Conservation (phyloP, 2,113 vertebrate genomes). For the Cnemophilus loriae region DNA sequence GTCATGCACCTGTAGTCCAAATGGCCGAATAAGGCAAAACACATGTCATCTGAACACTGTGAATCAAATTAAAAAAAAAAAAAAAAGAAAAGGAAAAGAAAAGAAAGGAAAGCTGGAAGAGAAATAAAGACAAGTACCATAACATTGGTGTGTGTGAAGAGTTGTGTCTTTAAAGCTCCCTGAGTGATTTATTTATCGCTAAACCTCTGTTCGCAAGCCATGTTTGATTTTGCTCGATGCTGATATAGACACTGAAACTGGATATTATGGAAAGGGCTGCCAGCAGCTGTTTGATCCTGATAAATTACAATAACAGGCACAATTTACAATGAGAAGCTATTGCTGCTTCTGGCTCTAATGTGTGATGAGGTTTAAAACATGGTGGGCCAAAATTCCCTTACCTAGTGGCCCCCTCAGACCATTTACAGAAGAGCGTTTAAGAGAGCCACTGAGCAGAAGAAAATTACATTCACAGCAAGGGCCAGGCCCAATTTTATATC, state of each 20-base stretch:
- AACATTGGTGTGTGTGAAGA: slow-evolving; percentile 50
- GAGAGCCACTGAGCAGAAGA: not conserved
- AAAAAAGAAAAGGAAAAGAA: not conserved
- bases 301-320: slow-evolving; percentile 61
- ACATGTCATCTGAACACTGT: slow-evolving; percentile 71
- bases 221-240: slow-evolving; percentile 67
- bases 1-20: slow-evolving; percentile 80
- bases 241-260: slow-evolving; percentile 50
- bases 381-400: slow-evolving; percentile 40
- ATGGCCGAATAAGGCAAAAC: slow-evolving; percentile 80
- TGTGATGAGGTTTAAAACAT: slow-evolving; percentile 37
- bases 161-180: slow-evolving; percentile 45
- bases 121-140: slow-evolving; percentile 66
- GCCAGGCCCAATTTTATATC: not conserved
- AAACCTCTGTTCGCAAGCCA: slow-evolving; percentile 69
- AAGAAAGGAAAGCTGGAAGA: slow-evolving; percentile 54
- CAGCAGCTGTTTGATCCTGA: slow-evolving; percentile 59
- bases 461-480: slow-evolving; percentile 12
- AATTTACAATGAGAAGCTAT: slow-evolving; percentile 57
- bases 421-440: not conserved
- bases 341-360: slow-evolving; percentile 49
- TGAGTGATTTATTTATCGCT: slow-evolving; percentile 73
- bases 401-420: not conserved
- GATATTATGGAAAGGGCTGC: slow-evolving; percentile 52
- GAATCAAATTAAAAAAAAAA: slow-evolving; percentile 61